Percentiles rank a stretch among this genome's conserved stretches.
These are phyloP conservation scores for Chalcosyrphus nemorum DNA, from an alignment of 2,888 invertebrate genomes.

Conservation along the genomic window DNA sequence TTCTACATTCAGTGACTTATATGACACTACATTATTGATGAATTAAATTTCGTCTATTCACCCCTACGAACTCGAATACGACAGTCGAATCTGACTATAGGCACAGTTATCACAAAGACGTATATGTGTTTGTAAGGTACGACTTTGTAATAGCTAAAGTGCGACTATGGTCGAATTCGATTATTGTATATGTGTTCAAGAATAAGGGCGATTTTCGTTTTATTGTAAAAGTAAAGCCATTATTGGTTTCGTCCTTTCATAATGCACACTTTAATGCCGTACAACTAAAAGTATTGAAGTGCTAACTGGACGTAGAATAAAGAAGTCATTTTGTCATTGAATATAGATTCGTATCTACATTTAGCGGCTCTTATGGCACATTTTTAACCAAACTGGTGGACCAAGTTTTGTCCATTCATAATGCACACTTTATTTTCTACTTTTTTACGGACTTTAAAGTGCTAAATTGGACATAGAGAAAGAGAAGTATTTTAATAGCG, in stretches of 20 bases:
- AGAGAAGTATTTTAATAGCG: conserved; percentile 43
- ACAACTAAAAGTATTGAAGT: conserved; percentile 17
- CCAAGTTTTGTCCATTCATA: conserved; percentile 28
- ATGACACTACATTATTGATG: too few relatives aligned
- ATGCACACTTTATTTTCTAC: conserved; percentile 35
- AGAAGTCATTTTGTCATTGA: conserved; percentile 19
- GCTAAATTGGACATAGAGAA: conserved; percentile 57
- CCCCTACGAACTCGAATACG: too few relatives aligned
- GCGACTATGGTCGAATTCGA: too few relatives aligned
- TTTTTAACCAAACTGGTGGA: not conserved
- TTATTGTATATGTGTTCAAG: too few relatives aligned
- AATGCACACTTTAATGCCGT: conserved; percentile 51
- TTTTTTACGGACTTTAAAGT: conserved; percentile 8
- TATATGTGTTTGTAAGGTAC: too few relatives aligned
- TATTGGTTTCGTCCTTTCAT: not conserved
- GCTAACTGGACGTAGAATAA: conserved; percentile 52
- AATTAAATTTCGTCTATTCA: too few relatives aligned
- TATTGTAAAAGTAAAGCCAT: too few relatives aligned
- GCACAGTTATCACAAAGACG: too few relatives aligned
- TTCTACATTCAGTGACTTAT: not conserved
- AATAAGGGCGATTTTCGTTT: too few relatives aligned
- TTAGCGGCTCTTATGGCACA: conserved; percentile 9
- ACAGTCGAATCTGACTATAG: too few relatives aligned
- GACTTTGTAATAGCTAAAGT: too few relatives aligned
- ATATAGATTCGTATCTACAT: not conserved